A percentile compares a stretch with the other conserved stretches of the same genome.
Conservation (phyloP, 2,113 vertebrate genomes). For the Piliocolobus tephrosceles region DNA sequence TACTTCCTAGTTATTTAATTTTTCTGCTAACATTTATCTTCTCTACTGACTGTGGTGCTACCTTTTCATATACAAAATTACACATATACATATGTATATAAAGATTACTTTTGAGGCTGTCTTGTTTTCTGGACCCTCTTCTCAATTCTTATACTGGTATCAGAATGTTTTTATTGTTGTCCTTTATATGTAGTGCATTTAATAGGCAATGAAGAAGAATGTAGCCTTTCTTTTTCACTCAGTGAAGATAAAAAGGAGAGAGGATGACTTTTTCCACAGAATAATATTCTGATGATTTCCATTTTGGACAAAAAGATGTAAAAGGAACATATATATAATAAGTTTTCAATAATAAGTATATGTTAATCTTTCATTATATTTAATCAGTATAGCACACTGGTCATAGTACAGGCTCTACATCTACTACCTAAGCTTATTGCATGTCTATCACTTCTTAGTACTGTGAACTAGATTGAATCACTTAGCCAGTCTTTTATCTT, state of each 20-base stretch:
- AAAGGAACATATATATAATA: background rate
- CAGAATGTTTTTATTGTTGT: background rate
- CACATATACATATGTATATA: background rate
- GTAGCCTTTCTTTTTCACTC: background rate
- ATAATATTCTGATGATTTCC: background rate
- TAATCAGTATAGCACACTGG: background rate
- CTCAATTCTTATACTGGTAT: background rate
- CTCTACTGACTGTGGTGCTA: background rate
- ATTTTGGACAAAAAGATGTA: background rate
- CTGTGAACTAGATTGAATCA: background rate
- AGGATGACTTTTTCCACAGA: background rate
- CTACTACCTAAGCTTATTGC: background rate
- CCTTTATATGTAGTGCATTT: background rate
- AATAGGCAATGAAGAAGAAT: background rate
- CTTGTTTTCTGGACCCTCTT: background rate
- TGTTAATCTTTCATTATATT: background rate
- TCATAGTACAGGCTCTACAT: background rate
- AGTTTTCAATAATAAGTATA: background rate
- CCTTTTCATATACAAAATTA: slow-evolving; percentile 35
- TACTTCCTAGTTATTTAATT: background rate
- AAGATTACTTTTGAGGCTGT: background rate
- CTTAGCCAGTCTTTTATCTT: background rate
- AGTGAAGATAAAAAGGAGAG: background rate
- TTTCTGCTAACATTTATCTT: slow-evolving; percentile 19
- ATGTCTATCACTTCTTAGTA: background rate